Percentiles rank a stretch among this genome's conserved stretches.
phyloP scores from a whole-genome alignment of 2,113 vertebrate genomes.

The Oenanthe melanoleuca region DNA sequence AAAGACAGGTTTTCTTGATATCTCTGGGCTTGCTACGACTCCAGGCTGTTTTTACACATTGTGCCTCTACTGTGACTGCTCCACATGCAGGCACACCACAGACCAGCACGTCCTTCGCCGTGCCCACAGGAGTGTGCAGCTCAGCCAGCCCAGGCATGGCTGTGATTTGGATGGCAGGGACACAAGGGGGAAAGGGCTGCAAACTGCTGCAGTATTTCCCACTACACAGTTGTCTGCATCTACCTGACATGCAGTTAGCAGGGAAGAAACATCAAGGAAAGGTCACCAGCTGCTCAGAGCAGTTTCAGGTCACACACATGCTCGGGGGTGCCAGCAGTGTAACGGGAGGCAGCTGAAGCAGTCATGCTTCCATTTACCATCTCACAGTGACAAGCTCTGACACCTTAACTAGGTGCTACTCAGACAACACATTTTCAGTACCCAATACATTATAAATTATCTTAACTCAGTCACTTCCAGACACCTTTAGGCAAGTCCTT shows the following conservation, averaged over 20 bases:
- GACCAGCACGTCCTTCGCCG: rapidly evolving
- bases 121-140: not conserved
- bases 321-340: not conserved
- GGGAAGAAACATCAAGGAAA: constrained; percentile 33
- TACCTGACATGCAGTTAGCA: not conserved
- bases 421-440: not conserved
- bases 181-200: not conserved
- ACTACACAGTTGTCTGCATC: not conserved
- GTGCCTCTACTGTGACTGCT: not conserved
- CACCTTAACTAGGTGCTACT: constrained; percentile 1
- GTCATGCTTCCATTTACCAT: not conserved
- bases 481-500: not conserved
- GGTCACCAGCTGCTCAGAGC: constrained; percentile 49
- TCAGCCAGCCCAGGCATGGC: not conserved
- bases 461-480: not conserved
- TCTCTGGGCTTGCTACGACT: not conserved
- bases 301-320: not conserved
- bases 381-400: not conserved
- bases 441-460: not conserved
- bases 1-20: not conserved
- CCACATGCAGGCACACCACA: not conserved
- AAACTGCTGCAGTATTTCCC: not conserved
- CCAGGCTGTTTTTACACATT: rapidly evolving
- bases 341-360: not conserved
- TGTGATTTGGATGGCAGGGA: not conserved